Percentiles rank a stretch among this genome's conserved stretches.
These are phyloP conservation scores for Isichthys henryi DNA, from an alignment of 2,113 vertebrate species.

Conservation along the genomic window DNA sequence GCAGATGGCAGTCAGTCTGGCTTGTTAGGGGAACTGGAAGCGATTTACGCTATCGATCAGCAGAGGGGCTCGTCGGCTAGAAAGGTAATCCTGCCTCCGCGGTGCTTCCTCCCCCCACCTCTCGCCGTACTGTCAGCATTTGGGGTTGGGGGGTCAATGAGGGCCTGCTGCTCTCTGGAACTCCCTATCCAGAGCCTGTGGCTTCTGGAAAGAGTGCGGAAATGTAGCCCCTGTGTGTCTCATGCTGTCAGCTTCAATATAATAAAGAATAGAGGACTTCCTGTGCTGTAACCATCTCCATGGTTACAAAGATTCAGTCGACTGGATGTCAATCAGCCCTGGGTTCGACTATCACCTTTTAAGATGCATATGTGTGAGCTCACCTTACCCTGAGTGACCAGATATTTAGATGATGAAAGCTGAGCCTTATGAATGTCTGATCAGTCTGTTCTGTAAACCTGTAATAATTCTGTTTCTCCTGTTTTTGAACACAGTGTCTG, in stretches of 20 bases:
- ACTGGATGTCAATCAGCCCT: neutral
- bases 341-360: neutral
- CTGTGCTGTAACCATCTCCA: neutral
- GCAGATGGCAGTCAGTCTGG: constrained; percentile 25
- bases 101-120: constrained; percentile 6
- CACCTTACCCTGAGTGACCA: neutral
- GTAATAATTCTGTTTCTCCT: neutral
- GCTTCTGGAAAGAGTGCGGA: neutral
- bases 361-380: neutral
- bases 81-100: constrained; percentile 8
- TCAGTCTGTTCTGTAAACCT: neutral
- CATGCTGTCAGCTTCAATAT: neutral
- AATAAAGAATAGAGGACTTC: neutral
- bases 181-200: neutral
- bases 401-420: neutral
- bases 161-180: neutral
- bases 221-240: neutral
- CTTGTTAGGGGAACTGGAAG: constrained; percentile 27
- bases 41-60: constrained; percentile 38
- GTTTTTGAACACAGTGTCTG: neutral
- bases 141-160: neutral
- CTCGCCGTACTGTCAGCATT: neutral
- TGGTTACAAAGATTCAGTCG: neutral
- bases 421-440: neutral
- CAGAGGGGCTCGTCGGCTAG: neutral